Conservation (phyloP, 2,113 vertebrate genomes). For the Hippocampus abdominalis region DNA sequence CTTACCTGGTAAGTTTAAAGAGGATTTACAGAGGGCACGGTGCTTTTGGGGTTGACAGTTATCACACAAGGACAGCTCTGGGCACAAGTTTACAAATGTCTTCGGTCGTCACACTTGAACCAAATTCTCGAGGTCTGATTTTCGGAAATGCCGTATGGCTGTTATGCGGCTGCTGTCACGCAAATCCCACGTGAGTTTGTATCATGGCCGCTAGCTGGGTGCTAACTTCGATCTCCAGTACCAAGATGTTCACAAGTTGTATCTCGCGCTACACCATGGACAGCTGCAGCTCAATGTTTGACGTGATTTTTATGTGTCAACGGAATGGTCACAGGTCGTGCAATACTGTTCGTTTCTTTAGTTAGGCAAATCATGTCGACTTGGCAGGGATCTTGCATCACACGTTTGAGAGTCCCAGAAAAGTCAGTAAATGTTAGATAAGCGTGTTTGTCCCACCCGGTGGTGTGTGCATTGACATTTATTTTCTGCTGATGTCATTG, state of each 20-base stretch:
- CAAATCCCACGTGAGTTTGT: background rate
- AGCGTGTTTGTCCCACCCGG: slow-evolving; percentile 26
- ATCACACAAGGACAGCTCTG: slow-evolving; percentile 42
- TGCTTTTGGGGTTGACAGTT: slow-evolving; percentile 28
- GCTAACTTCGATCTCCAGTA: background rate
- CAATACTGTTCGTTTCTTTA: background rate
- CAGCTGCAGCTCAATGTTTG: background rate
- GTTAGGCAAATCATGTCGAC: no score
- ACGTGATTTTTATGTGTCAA: background rate
- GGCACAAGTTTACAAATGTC: slow-evolving; percentile 15
- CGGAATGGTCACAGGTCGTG: no score
- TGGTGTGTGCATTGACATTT: background rate
- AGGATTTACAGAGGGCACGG: slow-evolving; percentile 23
- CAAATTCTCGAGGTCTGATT: background rate
- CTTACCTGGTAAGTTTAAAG: slow-evolving; percentile 38
- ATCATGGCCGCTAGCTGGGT: background rate
- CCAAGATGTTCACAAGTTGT: background rate
- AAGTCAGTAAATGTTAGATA: slow-evolving; percentile 49
- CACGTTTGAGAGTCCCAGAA: slow-evolving; percentile 14
- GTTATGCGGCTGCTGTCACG: background rate
- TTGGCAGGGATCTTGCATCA: slow-evolving; percentile 23
- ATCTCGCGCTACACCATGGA: background rate
- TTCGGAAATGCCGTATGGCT: background rate
- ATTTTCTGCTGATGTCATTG: slow-evolving; percentile 1
- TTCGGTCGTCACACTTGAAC: background rate